A percentile compares a stretch with the other conserved stretches of the same genome.
Conservation (phyloP, 2,888 invertebrate genomes). For the Agrypnus murinus region DNA sequence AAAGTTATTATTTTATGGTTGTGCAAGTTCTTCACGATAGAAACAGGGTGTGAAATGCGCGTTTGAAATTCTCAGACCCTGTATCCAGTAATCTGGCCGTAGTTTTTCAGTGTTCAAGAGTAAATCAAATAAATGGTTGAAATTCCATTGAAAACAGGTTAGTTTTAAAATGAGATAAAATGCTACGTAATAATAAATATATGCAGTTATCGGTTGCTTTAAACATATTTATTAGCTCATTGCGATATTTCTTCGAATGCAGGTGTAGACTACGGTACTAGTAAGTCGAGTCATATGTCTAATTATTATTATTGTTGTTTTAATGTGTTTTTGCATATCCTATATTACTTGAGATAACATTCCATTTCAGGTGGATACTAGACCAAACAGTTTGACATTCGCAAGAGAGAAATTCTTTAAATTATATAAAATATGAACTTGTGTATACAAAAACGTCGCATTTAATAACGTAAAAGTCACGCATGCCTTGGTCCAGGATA, state of each 20-base stretch:
- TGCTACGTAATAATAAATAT: constrained; percentile 32
- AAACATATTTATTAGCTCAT: constrained; percentile 22
- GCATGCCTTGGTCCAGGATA: too few relatives aligned
- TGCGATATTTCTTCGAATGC: constrained; percentile 25
- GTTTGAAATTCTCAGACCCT: constrained; percentile 19
- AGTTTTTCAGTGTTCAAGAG: neutral
- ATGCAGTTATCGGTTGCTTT: constrained; percentile 26
- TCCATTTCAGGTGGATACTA: too few relatives aligned
- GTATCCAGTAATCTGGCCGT: constrained; percentile 3
- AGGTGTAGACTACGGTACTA: constrained; percentile 21
- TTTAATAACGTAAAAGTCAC: too few relatives aligned
- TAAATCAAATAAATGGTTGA: constrained; percentile 20
- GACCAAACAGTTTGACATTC: too few relatives aligned
- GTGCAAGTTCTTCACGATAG: neutral
- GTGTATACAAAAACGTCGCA: too few relatives aligned
- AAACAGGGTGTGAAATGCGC: constrained; percentile 22
- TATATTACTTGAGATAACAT: constrained; percentile 19
- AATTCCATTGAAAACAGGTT: constrained; percentile 28
- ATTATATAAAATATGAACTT: too few relatives aligned
- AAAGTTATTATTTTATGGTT: neutral
- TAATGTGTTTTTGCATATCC: constrained; percentile 10
- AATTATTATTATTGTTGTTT: constrained; percentile 15
- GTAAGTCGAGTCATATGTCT: neutral
- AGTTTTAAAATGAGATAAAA: constrained; percentile 23
- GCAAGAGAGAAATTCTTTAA: too few relatives aligned